Percentiles rank a stretch among this genome's conserved stretches.
These are phyloP conservation scores for Nasalis larvatus DNA, from an alignment of 2,113 vertebrate species.

Conservation along the genomic window DNA sequence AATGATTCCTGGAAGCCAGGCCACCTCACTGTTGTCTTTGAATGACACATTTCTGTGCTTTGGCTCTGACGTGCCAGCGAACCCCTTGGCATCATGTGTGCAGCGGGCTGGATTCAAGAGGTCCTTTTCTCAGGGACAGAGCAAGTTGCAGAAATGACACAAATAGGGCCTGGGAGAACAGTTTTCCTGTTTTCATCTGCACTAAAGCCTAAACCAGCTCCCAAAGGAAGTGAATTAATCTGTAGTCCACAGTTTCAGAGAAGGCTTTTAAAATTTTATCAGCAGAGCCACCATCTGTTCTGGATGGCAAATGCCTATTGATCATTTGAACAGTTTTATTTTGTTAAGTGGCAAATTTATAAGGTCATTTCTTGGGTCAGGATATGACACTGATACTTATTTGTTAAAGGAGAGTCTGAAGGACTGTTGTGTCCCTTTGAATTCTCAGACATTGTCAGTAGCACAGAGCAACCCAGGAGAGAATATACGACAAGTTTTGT, in stretches of 20 bases:
- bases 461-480: background rate
- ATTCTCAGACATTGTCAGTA: background rate
- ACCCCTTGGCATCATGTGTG: background rate
- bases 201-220: constrained; percentile 62
- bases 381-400: background rate
- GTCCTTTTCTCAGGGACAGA: background rate
- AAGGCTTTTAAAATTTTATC: constrained; percentile 55
- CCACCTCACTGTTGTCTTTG: background rate
- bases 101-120: background rate
- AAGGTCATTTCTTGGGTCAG: background rate
- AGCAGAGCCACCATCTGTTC: constrained; percentile 65
- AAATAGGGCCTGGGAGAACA: constrained; percentile 36
- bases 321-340: background rate
- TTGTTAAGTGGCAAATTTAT: background rate
- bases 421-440: background rate
- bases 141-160: background rate
- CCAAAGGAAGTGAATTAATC: constrained; percentile 54
- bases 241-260: background rate
- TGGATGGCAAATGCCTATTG: background rate
- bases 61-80: background rate
- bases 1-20: background rate
- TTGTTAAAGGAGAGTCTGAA: background rate
- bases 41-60: constrained; percentile 5
- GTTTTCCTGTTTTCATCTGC: constrained; percentile 58
- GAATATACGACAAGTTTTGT: background rate